Evolutionary conservation across 2,113 vertebrate genomes (phyloP).

Genomic region (Atrichornis clamosus): DNA sequence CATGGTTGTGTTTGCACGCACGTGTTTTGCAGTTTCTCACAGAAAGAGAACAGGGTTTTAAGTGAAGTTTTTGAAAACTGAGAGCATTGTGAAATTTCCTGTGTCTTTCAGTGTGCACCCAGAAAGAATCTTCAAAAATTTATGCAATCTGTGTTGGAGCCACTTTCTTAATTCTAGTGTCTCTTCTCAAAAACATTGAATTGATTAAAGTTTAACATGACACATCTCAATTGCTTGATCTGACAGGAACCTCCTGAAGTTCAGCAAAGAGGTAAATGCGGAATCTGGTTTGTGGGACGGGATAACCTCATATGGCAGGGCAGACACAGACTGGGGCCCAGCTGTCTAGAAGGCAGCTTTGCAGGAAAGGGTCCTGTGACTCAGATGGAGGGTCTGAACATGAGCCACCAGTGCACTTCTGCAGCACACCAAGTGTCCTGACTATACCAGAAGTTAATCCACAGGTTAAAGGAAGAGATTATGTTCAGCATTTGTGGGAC

Average conservation of each 20-base stretch:
- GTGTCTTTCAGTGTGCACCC: neutral
- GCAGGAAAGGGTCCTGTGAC: neutral
- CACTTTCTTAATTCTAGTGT: neutral
- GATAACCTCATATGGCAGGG: neutral
- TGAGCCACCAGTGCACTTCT: neutral
- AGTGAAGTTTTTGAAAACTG: neutral
- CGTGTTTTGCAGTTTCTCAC: neutral
- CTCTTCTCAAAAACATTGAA: neutral
- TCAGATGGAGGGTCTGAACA: neutral
- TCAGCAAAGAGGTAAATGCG: neutral
- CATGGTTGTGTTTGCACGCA: neutral
- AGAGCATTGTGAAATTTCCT: neutral
- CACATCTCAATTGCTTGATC: neutral
- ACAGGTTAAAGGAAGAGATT: neutral
- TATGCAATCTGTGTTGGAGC: neutral
- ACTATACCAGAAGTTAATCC: neutral
- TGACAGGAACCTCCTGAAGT: neutral
- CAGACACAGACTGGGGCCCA: neutral
- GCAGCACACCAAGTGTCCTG: neutral
- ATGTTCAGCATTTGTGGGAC: neutral
- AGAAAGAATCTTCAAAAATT: neutral
- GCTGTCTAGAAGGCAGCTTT: neutral
- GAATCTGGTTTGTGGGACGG: fast-evolving
- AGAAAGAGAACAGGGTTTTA: neutral
- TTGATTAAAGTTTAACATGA: neutral